Evolutionary conservation across 37 sponge, comb jelly and placozoan genomes (phyloP).

Genomic region (Cliona cf. orientalis): DNA sequence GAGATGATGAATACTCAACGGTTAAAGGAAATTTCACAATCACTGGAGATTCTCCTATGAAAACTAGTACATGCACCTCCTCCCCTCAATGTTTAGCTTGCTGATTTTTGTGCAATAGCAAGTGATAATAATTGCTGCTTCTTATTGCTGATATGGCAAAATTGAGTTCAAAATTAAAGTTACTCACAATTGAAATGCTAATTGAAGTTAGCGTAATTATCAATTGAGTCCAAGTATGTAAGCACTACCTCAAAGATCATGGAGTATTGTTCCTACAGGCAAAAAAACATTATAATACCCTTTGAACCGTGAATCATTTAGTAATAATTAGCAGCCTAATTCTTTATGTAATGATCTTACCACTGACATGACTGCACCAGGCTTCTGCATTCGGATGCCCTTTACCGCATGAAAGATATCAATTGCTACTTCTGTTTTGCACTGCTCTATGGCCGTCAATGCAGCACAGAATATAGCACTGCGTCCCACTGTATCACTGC

Average conservation of each 20-base stretch:
- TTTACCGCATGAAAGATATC: slow-evolving; percentile 49
- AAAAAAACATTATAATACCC: neutral
- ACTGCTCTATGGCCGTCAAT: slow-evolving; percentile 30
- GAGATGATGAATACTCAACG: too few relatives aligned
- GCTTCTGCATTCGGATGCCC: slow-evolving; percentile 34
- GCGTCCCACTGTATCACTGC: slow-evolving; percentile 43
- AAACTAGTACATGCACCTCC: too few relatives aligned
- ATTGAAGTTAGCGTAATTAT: slow-evolving; percentile 40
- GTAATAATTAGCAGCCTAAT: neutral
- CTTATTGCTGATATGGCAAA: neutral
- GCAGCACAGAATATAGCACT: slow-evolving; percentile 46
- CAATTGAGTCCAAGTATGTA: slow-evolving; percentile 16
- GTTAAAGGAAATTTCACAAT: too few relatives aligned
- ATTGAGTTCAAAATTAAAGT: neutral
- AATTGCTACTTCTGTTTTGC: slow-evolving; percentile 36
- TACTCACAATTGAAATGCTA: neutral
- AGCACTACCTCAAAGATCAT: slow-evolving; percentile 17
- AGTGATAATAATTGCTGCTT: too few relatives aligned
- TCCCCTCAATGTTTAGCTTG: too few relatives aligned
- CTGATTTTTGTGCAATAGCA: too few relatives aligned
- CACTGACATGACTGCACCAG: slow-evolving; percentile 19
- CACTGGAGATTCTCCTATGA: too few relatives aligned
- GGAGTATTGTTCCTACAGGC: slow-evolving; percentile 32
- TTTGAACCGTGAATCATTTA: neutral
- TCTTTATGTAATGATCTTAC: neutral